A percentile compares a stretch with the other conserved stretches of the same genome.
Conservation (phyloP, 2,797 vertebrate genomes). For the Catamblyrhynchus diadema region DNA sequence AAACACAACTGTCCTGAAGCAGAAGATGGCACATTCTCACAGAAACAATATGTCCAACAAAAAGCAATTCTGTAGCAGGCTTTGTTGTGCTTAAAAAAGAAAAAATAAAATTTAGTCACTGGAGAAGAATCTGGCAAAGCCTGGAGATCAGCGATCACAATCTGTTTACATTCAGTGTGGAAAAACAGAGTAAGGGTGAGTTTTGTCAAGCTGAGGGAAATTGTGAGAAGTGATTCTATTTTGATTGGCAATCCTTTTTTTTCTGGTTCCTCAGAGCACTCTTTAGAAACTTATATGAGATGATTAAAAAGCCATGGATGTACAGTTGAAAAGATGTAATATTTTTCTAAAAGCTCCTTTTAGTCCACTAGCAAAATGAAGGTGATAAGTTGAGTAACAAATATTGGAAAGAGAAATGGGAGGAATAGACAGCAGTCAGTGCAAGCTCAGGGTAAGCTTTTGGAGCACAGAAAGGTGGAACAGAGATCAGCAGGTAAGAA, state of each 20-base stretch:
- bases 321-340: neutral
- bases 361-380: neutral
- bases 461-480: neutral
- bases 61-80: neutral
- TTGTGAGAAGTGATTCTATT: neutral
- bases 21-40: neutral
- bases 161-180: neutral
- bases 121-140: neutral
- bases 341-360: slow-evolving; percentile 9
- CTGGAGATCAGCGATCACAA: neutral
- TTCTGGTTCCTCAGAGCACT: neutral
- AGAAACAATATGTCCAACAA: neutral
- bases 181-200: neutral
- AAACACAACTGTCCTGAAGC: neutral
- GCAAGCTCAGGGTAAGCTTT: neutral
- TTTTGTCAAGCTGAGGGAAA: neutral
- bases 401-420: neutral
- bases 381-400: neutral
- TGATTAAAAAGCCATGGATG: slow-evolving; percentile 1
- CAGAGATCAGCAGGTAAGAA: neutral
- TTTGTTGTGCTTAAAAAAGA: neutral
- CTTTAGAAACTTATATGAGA: neutral
- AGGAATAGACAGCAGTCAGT: neutral
- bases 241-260: neutral
- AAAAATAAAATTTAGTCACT: neutral